A percentile compares a stretch with the other conserved stretches of the same genome.
These are phyloP conservation scores for Molossus alvarezi DNA, from an alignment of 2,797 vertebrate genomes.

Conservation along the genomic window DNA sequence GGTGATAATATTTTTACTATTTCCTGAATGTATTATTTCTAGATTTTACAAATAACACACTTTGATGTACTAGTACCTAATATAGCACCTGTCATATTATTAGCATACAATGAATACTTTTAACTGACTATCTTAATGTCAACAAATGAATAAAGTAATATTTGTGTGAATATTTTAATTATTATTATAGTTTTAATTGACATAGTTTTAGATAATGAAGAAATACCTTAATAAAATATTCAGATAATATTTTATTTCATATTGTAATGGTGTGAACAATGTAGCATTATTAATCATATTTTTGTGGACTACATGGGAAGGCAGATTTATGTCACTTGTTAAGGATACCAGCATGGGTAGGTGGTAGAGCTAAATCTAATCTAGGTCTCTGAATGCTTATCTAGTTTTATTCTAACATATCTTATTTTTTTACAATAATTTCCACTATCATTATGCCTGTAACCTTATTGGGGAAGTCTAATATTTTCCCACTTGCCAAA, in stretches of 20 bases:
- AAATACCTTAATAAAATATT: neutral
- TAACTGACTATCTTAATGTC: neutral
- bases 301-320: neutral
- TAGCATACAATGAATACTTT: neutral
- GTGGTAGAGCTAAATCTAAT: neutral
- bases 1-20: neutral
- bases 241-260: neutral
- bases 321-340: neutral
- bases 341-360: neutral
- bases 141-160: neutral
- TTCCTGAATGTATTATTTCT: neutral
- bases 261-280: neutral
- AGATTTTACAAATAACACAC: constrained; percentile 1
- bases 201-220: neutral
- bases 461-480: neutral
- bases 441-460: neutral
- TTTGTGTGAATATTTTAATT: neutral
- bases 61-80: neutral
- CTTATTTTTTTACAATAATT: neutral
- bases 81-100: neutral
- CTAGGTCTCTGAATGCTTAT: neutral
- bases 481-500: neutral
- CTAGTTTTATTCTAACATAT: neutral
- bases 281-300: neutral
- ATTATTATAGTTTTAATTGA: neutral